Evolutionary conservation across 2,888 invertebrate species (phyloP).

Genomic region (Platypus cylindrus): DNA sequence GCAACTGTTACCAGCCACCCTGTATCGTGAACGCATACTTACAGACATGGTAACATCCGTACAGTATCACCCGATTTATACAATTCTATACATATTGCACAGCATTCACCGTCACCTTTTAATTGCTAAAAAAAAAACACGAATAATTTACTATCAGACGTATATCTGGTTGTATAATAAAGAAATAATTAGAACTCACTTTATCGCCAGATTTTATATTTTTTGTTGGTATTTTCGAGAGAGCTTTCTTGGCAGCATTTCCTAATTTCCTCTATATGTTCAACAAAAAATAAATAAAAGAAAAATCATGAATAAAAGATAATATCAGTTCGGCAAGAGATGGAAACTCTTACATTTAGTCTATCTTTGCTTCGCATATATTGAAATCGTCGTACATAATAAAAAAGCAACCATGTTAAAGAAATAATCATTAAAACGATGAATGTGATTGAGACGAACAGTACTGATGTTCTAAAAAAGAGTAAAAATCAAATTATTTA

Average conservation of each 20-base stretch:
- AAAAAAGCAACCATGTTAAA: constrained; percentile 89
- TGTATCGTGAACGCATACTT: constrained; percentile 31
- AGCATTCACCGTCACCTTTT: constrained; percentile 76
- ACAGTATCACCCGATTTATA: constrained; percentile 80
- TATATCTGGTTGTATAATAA: neutral
- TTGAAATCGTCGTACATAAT: constrained; percentile 88
- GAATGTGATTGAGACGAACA: constrained; percentile 92
- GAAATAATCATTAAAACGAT: constrained; percentile 92
- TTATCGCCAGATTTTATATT: constrained; percentile 77
- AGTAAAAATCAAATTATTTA: too few relatives aligned
- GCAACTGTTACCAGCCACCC: too few relatives aligned
- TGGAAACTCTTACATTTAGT: constrained; percentile 56
- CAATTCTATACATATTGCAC: constrained; percentile 90
- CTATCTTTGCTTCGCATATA: constrained; percentile 92
- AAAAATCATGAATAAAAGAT: too few relatives aligned
- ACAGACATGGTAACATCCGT: constrained; percentile 86
- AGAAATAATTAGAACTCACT: constrained; percentile 39
- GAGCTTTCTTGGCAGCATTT: constrained; percentile 85
- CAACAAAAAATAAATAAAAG: too few relatives aligned
- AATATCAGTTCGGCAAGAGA: neutral
- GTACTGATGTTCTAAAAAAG: constrained; percentile 69
- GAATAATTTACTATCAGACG: constrained; percentile 2
- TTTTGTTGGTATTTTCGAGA: constrained; percentile 86
- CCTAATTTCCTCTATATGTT: constrained; percentile 78
- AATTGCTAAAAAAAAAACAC: constrained; percentile 48